Conservation (phyloP, 2,113 vertebrate species). For the Lota lota region DNA sequence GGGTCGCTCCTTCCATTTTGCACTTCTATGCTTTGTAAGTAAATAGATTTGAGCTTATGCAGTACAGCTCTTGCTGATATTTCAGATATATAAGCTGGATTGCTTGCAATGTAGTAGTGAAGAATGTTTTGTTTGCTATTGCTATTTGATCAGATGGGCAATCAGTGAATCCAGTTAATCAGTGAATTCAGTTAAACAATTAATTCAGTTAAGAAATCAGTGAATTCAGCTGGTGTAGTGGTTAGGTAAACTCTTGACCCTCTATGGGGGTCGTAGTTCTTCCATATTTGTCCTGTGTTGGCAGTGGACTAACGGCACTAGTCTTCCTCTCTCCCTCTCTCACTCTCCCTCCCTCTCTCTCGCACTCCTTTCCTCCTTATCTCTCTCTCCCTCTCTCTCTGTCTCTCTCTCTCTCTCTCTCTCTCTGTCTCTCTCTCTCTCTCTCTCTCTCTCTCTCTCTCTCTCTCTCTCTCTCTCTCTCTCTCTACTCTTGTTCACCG, state of each 20-base stretch:
- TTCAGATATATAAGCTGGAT: no score
- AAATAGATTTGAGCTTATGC: no score
- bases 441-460: slow-evolving; percentile 10
- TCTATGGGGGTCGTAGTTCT: not conserved
- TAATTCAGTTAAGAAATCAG: no score
- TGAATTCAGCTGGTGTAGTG: not conserved
- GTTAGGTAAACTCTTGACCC: not conserved
- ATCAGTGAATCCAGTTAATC: no score
- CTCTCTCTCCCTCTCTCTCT: slow-evolving; percentile 35
- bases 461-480: slow-evolving; percentile 38
- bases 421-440: slow-evolving; percentile 25
- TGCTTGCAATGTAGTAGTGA: no score
- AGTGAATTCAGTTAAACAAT: no score
- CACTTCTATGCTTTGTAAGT: no score
- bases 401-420: slow-evolving; percentile 28
- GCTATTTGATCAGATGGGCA: no score
- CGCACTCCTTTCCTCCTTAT: no score
- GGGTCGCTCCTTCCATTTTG: no score
- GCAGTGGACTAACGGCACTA: slow-evolving; percentile 24
- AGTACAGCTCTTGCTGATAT: no score
- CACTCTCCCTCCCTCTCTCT: slow-evolving; percentile 23
- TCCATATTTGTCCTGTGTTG: slow-evolving; percentile 5
- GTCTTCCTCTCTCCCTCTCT: slow-evolving; percentile 15
- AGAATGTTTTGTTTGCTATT: no score
- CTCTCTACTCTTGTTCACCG: slow-evolving; percentile 32